Conservation (phyloP, 2,797 vertebrate genomes). For the Forpus xanthops region DNA sequence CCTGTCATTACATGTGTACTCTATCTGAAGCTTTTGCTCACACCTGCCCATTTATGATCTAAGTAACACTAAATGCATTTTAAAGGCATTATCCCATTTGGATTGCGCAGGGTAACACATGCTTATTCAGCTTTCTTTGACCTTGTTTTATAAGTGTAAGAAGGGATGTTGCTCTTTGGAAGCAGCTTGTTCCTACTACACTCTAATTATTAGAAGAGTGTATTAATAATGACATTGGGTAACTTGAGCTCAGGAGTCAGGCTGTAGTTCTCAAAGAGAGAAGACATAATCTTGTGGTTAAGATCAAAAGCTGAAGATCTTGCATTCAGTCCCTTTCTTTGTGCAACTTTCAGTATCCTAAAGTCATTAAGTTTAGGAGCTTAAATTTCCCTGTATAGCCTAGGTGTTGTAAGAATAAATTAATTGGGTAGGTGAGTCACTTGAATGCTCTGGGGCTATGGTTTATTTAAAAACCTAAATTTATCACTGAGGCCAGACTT, state of each 20-base stretch:
- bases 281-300: not conserved
- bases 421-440: conserved; percentile 24
- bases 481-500: conserved; percentile 35
- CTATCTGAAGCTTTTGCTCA: not conserved
- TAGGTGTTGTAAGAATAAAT: conserved; percentile 49
- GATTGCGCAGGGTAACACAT: not conserved
- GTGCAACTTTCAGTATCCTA: not conserved
- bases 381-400: conserved; percentile 25
- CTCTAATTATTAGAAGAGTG: not conserved
- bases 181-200: not conserved
- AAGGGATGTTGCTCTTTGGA: not conserved
- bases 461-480: conserved; percentile 41
- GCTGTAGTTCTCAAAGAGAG: not conserved
- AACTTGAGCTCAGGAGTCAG: not conserved
- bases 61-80: not conserved
- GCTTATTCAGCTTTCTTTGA: not conserved
- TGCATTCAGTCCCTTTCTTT: not conserved
- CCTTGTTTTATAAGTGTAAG: not conserved
- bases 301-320: not conserved
- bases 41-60: not conserved
- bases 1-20: not conserved
- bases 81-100: not conserved
- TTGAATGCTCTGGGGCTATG: not conserved
- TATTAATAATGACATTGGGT: not conserved
- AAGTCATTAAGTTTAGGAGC: not conserved